These are phyloP conservation scores for Pogonognathellus flavescens DNA, from an alignment of 1,140 invertebrate genomes.

Conservation along the genomic window DNA sequence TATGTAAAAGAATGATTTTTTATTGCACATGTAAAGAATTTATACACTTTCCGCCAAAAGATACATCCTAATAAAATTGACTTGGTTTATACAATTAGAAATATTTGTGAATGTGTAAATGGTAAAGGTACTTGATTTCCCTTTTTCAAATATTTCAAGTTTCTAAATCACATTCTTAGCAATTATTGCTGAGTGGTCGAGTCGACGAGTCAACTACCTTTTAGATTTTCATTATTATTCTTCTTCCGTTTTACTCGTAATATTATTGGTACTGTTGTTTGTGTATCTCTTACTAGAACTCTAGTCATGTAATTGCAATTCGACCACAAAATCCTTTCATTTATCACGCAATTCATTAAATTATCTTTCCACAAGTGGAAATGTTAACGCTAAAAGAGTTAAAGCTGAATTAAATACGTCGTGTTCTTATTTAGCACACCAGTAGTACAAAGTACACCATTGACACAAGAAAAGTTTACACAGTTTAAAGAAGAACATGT, in stretches of 20 bases:
- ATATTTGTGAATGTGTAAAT: too few species aligned
- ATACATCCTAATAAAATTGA: too few species aligned
- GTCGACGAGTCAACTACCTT: neutral
- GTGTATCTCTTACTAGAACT: neutral
- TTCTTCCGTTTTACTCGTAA: neutral
- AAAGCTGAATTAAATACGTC: too few species aligned
- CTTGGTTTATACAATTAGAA: too few species aligned
- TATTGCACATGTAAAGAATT: too few species aligned
- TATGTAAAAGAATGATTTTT: too few species aligned
- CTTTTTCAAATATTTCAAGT: conserved; percentile 26
- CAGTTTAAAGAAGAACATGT: too few species aligned
- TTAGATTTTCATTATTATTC: too few species aligned
- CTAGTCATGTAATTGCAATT: neutral
- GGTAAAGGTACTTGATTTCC: neutral
- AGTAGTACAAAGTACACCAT: too few species aligned
- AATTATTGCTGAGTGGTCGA: neutral
- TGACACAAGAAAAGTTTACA: too few species aligned
- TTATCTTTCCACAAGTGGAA: neutral
- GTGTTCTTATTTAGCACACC: too few species aligned
- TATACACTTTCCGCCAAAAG: too few species aligned
- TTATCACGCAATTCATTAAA: conserved; percentile 42
- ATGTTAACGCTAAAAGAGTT: neutral
- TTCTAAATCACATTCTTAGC: conserved; percentile 24
- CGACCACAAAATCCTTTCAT: conserved; percentile 22
- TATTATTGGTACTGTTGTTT: neutral